Base-by-base conservation (phyloP, 2,888 invertebrate species). In the Oligia strigilis region DNA sequence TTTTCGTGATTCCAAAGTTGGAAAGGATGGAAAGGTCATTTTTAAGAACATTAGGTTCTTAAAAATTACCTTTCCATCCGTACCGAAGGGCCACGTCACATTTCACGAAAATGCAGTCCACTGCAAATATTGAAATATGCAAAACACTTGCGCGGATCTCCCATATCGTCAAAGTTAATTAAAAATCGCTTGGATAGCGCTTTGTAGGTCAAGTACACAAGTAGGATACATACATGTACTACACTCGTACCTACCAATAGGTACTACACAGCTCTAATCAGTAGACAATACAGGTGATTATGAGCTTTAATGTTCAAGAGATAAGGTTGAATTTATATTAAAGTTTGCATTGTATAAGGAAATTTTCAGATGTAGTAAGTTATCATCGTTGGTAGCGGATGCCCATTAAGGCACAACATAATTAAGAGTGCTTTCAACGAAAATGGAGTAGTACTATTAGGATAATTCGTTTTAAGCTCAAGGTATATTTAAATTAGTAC, bases 171-270 rank as follows among this genome's bases (percentile, higher is more conserved):
- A 73, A 84, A 84, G 84, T 90, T 89, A 87, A 91, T 90, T 90
- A 90, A 91, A 91, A 92, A 90, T 85, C 85, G 83, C 82, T 86
- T 79, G 83, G 78, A 91, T 91, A 85, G 89, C 90, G 91, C 91
- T 94, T 93, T 93, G 72, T 93, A 92, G 94, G 94, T 94, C 94
- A 94, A 94, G 94, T 91, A 89, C 90, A 91, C 82, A 77, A 80
- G 85, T 85, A 85, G 77, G 75, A 86, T 87, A 87, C 78, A 77
- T 77, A 46, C 9, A 79, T 75, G 74, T 69, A 58, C 40, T 70
- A 43, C 46, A 43, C 40, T 72, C 60, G 40, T 70, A 80, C 5
- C 46, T 46, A 77, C 70, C 76, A 58, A 76, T 77, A 80, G 67
- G 62, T 72, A 82, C 77, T 58, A 62, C 36, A 62, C n/a, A 55